Evolutionary conservation across 2,888 invertebrate genomes (phyloP).

Genomic region (Chydorus sphaericus): DNA sequence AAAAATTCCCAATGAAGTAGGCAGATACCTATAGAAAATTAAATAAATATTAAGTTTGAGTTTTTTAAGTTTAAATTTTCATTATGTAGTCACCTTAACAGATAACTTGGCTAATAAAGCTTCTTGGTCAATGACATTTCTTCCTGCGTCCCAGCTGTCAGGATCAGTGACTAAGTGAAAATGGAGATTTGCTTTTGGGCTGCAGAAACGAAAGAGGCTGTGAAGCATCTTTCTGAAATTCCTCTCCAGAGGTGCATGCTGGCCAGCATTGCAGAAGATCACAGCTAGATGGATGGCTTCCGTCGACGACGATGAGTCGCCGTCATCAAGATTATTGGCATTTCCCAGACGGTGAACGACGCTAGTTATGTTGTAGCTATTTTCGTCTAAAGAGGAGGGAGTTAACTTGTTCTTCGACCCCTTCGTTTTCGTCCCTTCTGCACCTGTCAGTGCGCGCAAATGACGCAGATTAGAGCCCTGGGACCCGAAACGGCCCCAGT

Average conservation of each 20-base stretch:
- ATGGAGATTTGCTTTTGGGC: not conserved
- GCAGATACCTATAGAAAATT: constrained; percentile 3
- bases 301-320: not conserved
- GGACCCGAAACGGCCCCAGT: not conserved
- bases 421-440: too few species aligned
- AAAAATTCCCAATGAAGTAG: not conserved
- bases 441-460: not conserved
- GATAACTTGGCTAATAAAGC: not conserved
- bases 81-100: not conserved
- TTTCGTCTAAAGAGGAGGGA: too few species aligned
- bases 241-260: not conserved
- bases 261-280: constrained; percentile 8
- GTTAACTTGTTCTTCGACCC: too few species aligned
- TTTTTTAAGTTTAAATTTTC: too few species aligned
- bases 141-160: not conserved
- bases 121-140: not conserved
- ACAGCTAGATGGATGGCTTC: constrained; percentile 8
- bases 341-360: not conserved
- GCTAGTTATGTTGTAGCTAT: not conserved
- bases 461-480: not conserved
- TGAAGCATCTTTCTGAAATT: constrained; percentile 5
- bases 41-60: not conserved
- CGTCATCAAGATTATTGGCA: too few species aligned
- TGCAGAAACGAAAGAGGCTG: not conserved
- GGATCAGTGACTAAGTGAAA: constrained; percentile 8